These are phyloP conservation scores for Camptogramma bilineatum DNA, from an alignment of 2,888 invertebrate species.

Conservation along the genomic window DNA sequence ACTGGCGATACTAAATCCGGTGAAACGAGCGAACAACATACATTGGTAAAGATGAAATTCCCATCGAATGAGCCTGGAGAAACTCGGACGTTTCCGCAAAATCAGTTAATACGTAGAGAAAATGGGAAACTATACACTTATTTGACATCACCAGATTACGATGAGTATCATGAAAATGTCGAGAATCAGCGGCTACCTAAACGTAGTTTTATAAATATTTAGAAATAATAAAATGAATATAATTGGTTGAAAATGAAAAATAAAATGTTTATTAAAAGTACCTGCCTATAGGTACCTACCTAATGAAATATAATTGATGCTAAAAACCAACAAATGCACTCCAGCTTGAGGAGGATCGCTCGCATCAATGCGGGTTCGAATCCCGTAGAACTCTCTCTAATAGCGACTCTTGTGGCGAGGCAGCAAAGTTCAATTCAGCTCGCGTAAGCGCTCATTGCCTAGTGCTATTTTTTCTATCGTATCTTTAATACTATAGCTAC, in stretches of 20 bases:
- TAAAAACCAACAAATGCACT: too few species aligned
- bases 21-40: background rate
- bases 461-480: too few species aligned
- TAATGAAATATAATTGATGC: too few species aligned
- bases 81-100: background rate
- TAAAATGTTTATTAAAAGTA: too few species aligned
- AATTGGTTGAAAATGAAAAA: too few species aligned
- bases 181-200: constrained; percentile 3
- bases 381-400: too few species aligned
- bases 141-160: constrained; percentile 51
- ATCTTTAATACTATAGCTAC: too few species aligned
- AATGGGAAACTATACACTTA: constrained; percentile 47
- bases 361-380: too few species aligned
- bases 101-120: constrained; percentile 43
- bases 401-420: too few species aligned
- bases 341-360: too few species aligned
- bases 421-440: too few species aligned
- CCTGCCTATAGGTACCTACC: background rate
- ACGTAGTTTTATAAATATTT: constrained; percentile 22
- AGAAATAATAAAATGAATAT: constrained; percentile 23
- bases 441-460: too few species aligned
- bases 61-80: background rate
- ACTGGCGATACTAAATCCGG: constrained; percentile 1
- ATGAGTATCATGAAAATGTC: constrained; percentile 53
- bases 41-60: background rate